Evolutionary conservation across 1,140 invertebrate genomes (phyloP), one percentile per base, ranked within the genome.

Genomic region (Pseudomyrmex flavicornis): DNA sequence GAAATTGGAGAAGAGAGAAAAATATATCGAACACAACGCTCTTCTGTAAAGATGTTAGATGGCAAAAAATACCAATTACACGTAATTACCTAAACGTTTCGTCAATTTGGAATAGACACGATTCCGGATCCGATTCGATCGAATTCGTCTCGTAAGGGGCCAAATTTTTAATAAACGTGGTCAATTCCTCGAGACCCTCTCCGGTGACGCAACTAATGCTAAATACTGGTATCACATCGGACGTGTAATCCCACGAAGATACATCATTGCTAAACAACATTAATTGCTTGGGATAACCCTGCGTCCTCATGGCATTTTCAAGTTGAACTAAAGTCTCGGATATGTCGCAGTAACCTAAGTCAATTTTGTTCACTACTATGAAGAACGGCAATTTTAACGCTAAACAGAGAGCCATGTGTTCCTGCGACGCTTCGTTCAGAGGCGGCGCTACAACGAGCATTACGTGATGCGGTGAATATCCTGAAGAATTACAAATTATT

Each of bases 131-230:
- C 0, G 88, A 87, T 50, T 92, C 90, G 5, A 86, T 85, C 17
- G 89, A 85, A n/a, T 89, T 89, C 1, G 90, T 91, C 65, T 94
- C 91, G 15, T 91, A 82, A 0, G 93, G 91, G 8, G 89, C 76
- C 9, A 94, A 90, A 56, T 94, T 92, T 80, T 89, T 90, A 12
- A 94, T 94, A 93, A 98, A 98, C 72, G 96, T 96, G 76, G 97
- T 97, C 2, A 99, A 94, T 48, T 97, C 94, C 87, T 97, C 96
- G 2, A 99, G 94, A 10, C 98, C 98, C 73, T 96, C 95, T 1
- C 99, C 99, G 15, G 96, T 98, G 0, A 99, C 98, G 92, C 97
- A 98, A n/a, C 98, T 99, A n/a, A 99, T 97, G 68, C 96, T 96
- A 92, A 99, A 98, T 86, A 99, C 97, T 10, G 99, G 98, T 59